Evolutionary conservation across 2,888 invertebrate genomes (phyloP), one percentile per base, ranked within the genome.

Genomic region (Volucella zonaria): DNA sequence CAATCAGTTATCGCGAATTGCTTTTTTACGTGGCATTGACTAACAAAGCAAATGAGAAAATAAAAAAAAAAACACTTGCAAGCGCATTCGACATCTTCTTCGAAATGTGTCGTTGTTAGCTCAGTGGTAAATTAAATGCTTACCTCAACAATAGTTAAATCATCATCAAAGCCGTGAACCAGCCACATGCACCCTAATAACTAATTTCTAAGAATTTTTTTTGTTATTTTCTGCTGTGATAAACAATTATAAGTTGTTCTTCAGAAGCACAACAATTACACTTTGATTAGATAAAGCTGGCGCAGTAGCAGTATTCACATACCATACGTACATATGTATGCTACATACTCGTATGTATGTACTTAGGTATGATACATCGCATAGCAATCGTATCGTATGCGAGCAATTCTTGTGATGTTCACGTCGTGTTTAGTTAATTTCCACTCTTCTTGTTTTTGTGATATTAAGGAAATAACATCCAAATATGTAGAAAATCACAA

Each of bases 241-340:
- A 74, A 76, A 43, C 59, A 81, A 59, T n/a, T 49, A 51, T 40
- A 1, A 31, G 49, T 70, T 71, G 54, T 62, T 71, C 52, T 58
- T 11, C 58, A 66, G 59, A 71, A 71, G 56, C 54, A 67, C 31
- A 9, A 68, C 49, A 47, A 59, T 43, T 18, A 56, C 64, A 43
- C 43, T 58, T 52, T 82, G 76, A 76, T 82, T 71, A 82, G 81
- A 82, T 82, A 82, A 76, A 70, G 51, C 38, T 47, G 47, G 66
- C 67, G 58, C 51, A 40, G 12, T 51, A 45, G 14, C 54, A 49
- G 64, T 23, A 49, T 42, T 31, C 38, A 6, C 43, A 54, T 23
- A 43, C 9, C 61, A 68, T 62, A 62, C 54, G 52, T 58, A 15
- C 51, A 47, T 8, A 64, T 4, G 3, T 23, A 18, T 18, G 18